These are phyloP conservation scores for Melieria omissa DNA, from an alignment of 2,888 invertebrate genomes.

Conservation along the genomic window DNA sequence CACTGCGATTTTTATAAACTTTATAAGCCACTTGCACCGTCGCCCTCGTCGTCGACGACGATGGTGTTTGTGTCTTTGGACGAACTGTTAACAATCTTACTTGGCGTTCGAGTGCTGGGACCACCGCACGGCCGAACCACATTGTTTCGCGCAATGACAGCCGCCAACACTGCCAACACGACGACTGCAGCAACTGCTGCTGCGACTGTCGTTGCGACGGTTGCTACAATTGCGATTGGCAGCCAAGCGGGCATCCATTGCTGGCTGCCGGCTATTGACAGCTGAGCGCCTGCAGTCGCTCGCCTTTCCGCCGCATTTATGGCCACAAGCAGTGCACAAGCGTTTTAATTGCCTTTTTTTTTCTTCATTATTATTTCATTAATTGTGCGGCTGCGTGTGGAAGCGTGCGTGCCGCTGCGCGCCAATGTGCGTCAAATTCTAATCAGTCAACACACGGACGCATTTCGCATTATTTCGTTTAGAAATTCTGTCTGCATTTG, in stretches of 20 bases:
- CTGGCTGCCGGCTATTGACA: too few relatives aligned
- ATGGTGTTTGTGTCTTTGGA: conserved; percentile 1
- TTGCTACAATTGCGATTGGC: too few relatives aligned
- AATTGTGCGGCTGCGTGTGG: neutral
- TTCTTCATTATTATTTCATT: neutral
- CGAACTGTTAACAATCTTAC: neutral
- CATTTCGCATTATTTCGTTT: too few relatives aligned
- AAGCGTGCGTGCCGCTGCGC: neutral
- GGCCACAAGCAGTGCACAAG: neutral
- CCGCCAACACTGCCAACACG: too few relatives aligned
- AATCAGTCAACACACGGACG: too few relatives aligned
- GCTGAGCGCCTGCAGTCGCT: neutral
- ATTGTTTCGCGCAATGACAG: too few relatives aligned
- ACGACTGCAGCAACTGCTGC: too few relatives aligned
- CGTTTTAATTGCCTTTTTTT: neutral
- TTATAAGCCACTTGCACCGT: conserved; percentile 7
- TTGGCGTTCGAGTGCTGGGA: neutral
- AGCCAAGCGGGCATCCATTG: too few relatives aligned
- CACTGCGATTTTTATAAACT: conserved; percentile 51
- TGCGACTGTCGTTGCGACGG: too few relatives aligned
- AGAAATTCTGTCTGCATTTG: too few relatives aligned
- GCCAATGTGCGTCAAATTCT: neutral
- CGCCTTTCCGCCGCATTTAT: neutral
- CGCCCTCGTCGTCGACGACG: neutral
- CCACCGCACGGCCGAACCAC: neutral